Percentiles rank a stretch among this genome's conserved stretches.
phyloP scores from a whole-genome alignment of 2,113 vertebrate genomes.

The Rhea americana region DNA sequence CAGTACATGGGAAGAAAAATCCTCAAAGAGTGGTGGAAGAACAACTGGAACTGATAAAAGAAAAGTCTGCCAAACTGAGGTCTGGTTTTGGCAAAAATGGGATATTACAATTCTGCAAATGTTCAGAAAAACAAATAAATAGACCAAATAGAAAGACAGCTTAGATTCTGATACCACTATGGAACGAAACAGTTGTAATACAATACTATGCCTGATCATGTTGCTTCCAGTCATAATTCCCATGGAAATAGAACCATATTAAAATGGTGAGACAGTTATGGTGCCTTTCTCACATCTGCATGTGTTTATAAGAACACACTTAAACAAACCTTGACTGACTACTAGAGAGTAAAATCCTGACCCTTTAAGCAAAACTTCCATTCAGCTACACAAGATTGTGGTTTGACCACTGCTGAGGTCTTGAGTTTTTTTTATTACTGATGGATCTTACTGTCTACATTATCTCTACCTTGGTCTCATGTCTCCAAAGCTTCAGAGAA shows the following conservation, averaged over 20 bases:
- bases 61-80: slow-evolving; percentile 43
- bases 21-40: slow-evolving; percentile 33
- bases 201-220: slow-evolving; percentile 12
- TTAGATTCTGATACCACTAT: slow-evolving; percentile 37
- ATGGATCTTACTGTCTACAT: not conserved
- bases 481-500: not conserved
- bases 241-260: not conserved
- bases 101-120: slow-evolving; percentile 41
- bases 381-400: not conserved
- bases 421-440: not conserved
- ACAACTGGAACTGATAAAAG: slow-evolving; percentile 56
- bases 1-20: slow-evolving; percentile 49
- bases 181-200: slow-evolving; percentile 37
- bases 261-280: slow-evolving; percentile 9
- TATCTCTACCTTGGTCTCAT: not conserved
- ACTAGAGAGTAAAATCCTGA: not conserved
- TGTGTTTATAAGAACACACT: not conserved
- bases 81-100: slow-evolving; percentile 50
- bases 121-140: slow-evolving; percentile 68
- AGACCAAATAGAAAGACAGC: slow-evolving; percentile 39
- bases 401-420: not conserved
- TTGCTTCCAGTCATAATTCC: slow-evolving; percentile 40
- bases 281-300: not conserved
- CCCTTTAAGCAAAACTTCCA: not conserved
- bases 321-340: slow-evolving; percentile 6